Percentiles rank a stretch among this genome's conserved stretches.
Evolutionary conservation across 2,888 invertebrate species (phyloP).

Genomic region (Ornithoptera alexandrae): DNA sequence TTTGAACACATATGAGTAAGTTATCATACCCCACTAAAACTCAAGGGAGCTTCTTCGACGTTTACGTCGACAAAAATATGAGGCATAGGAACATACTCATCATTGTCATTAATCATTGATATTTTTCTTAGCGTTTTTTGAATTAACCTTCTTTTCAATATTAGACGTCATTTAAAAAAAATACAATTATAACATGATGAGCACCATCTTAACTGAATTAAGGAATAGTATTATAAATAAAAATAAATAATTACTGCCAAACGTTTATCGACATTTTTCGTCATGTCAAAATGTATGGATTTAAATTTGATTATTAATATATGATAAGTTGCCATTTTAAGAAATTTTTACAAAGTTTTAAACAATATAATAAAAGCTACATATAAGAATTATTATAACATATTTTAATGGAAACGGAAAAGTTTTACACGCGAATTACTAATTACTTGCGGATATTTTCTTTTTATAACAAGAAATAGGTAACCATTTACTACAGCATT

Average conservation of each 20-base stretch:
- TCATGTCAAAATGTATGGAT: background rate
- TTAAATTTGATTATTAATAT: background rate
- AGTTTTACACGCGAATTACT: too few relatives aligned
- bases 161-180: too few relatives aligned
- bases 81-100: conserved; percentile 9
- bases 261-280: too few relatives aligned
- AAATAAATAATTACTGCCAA: too few relatives aligned
- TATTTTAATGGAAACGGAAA: too few relatives aligned
- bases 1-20: background rate
- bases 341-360: background rate
- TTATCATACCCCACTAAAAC: conserved; percentile 26
- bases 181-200: too few relatives aligned
- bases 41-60: conserved; percentile 20
- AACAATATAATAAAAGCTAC: too few relatives aligned
- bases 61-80: conserved; percentile 19
- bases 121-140: conserved; percentile 6
- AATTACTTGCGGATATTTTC: too few relatives aligned
- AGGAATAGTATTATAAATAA: too few relatives aligned
- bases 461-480: background rate
- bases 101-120: conserved; percentile 10
- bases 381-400: too few relatives aligned
- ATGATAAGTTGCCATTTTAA: background rate
- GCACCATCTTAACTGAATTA: too few relatives aligned
- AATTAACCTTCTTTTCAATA: too few relatives aligned
- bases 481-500: background rate